A percentile compares a stretch with the other conserved stretches of the same genome.
phyloP scores from a whole-genome alignment of 2,888 invertebrate genomes.

The Diabrotica balteata region DNA sequence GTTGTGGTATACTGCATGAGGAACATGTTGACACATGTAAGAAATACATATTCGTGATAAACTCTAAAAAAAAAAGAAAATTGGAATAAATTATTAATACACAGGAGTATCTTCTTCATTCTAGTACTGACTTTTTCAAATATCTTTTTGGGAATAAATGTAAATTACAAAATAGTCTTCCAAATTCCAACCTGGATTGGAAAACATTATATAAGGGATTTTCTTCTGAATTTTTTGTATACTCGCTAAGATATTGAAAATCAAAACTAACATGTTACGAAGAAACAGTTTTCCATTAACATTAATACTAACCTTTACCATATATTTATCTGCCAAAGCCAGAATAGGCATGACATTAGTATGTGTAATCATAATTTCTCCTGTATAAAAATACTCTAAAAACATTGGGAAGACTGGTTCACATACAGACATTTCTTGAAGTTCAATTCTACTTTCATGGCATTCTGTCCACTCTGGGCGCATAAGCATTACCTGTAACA shows the following conservation, averaged over 20 bases:
- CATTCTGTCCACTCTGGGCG: slow-evolving; percentile 93
- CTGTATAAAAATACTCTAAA: slow-evolving; percentile 87
- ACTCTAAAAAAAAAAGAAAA: slow-evolving; percentile 65
- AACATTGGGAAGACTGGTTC: slow-evolving; percentile 87
- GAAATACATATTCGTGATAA: slow-evolving; percentile 81
- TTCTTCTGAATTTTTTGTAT: not conserved
- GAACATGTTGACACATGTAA: slow-evolving; percentile 88
- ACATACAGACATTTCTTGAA: slow-evolving; percentile 87
- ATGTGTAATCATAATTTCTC: slow-evolving; percentile 85
- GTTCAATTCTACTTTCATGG: slow-evolving; percentile 80
- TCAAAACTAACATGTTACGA: too few relatives aligned
- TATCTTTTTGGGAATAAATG: too few relatives aligned
- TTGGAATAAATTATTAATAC: too few relatives aligned
- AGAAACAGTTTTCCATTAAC: too few relatives aligned
- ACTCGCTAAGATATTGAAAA: not conserved
- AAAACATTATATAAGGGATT: slow-evolving; percentile 13
- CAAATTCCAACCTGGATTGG: slow-evolving; percentile 2
- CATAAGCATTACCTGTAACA: slow-evolving; percentile 86
- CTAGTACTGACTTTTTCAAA: too few relatives aligned
- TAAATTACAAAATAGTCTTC: too few relatives aligned
- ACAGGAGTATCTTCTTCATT: too few relatives aligned
- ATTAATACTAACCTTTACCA: slow-evolving; percentile 74
- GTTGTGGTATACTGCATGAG: slow-evolving; percentile 82
- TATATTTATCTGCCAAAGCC: slow-evolving; percentile 92
- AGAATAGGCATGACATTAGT: slow-evolving; percentile 86